Evolutionary conservation across 1,140 invertebrate species (phyloP).

Genomic region (Drosophila parvula): DNA sequence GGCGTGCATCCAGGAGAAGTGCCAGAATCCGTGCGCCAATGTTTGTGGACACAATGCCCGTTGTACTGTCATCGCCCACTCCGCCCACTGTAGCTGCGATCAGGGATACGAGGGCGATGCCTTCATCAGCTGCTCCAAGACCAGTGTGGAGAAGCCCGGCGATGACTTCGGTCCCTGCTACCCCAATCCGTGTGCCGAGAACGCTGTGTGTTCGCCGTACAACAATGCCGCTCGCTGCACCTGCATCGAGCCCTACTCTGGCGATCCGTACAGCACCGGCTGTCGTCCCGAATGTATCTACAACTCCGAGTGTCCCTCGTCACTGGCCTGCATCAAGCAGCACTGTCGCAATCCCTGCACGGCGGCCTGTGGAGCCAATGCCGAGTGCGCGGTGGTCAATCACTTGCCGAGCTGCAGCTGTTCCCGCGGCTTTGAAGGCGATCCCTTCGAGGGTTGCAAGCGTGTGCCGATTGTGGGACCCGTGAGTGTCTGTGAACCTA

Average conservation of each 20-base stretch:
- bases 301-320: constrained; percentile 91
- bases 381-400: constrained; percentile 91
- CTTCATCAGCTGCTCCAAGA: constrained; percentile 89
- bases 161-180: constrained; percentile 88
- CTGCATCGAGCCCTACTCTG: constrained; percentile 94
- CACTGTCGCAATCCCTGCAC: constrained; percentile 93
- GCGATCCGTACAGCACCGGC: constrained; percentile 90
- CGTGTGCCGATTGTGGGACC: constrained; percentile 84
- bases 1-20: constrained; percentile 92
- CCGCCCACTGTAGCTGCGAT: constrained; percentile 91
- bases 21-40: constrained; percentile 89
- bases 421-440: constrained; percentile 89
- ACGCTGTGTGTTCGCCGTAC: constrained; percentile 89
- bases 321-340: constrained; percentile 92
- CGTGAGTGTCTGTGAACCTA: constrained; percentile 90
- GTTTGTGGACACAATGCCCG: constrained; percentile 91
- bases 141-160: constrained; percentile 80
- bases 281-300: constrained; percentile 92
- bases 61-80: constrained; percentile 92
- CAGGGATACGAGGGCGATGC: constrained; percentile 92
- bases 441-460: constrained; percentile 92
- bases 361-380: constrained; percentile 92
- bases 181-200: constrained; percentile 92
- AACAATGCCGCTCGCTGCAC: constrained; percentile 89
- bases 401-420: constrained; percentile 93